phyloP scores from a whole-genome alignment of 2,888 invertebrate species.

The Rutpela maculata region DNA sequence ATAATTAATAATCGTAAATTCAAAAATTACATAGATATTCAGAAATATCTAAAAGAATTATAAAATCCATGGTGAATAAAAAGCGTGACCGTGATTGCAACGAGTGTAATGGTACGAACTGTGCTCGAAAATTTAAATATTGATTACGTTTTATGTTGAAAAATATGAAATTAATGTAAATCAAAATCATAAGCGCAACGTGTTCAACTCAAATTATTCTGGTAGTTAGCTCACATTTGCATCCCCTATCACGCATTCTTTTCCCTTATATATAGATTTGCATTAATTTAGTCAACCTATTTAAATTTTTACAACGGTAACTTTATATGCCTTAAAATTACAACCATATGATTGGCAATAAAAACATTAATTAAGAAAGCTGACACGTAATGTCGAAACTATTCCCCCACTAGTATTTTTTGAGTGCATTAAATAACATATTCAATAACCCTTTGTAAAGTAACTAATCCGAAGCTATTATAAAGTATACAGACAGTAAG shows the following conservation, averaged over 20 bases:
- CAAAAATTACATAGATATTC: no score
- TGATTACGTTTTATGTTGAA: conserved; percentile 71
- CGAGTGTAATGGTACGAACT: conserved; percentile 49
- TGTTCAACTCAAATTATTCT: conserved; percentile 74
- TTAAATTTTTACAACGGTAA: conserved; percentile 49
- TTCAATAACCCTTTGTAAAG: neutral
- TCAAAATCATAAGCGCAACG: conserved; percentile 74
- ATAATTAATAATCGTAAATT: no score
- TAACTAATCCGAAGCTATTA: no score
- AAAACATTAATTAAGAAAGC: conserved; percentile 29
- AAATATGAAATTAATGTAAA: conserved; percentile 75
- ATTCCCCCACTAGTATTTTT: neutral
- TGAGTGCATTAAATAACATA: neutral
- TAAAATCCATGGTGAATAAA: conserved; percentile 41
- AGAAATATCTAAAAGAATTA: no score
- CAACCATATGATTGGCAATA: conserved; percentile 31
- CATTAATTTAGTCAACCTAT: conserved; percentile 51
- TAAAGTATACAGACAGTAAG: no score
- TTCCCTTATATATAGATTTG: conserved; percentile 58
- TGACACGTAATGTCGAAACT: conserved; percentile 10
- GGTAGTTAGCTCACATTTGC: conserved; percentile 73
- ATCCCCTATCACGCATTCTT: conserved; percentile 71
- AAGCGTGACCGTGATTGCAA: conserved; percentile 59
- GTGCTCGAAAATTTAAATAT: conserved; percentile 69
- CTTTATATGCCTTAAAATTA: conserved; percentile 39